Evolutionary conservation across 2,888 invertebrate species (phyloP).

Genomic region (Oxyscelio sp.): DNA sequence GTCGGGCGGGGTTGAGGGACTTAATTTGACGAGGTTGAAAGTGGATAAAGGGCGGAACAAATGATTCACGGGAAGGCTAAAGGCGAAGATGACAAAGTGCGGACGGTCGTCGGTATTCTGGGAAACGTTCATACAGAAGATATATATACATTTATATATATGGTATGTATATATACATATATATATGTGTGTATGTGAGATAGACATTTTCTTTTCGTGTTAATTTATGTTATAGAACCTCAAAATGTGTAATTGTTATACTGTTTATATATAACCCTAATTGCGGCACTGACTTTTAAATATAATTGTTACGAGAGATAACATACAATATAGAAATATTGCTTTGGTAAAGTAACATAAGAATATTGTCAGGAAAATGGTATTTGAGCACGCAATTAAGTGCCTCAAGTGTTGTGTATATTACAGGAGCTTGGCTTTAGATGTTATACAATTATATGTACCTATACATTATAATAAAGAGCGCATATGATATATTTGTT

Average conservation of each 20-base stretch:
- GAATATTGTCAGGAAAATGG: slow-evolving; percentile 82
- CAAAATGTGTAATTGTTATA: slow-evolving; percentile 73
- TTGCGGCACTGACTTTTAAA: slow-evolving; percentile 85
- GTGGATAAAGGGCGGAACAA: no score
- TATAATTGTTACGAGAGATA: slow-evolving; percentile 85
- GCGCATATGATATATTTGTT: slow-evolving; percentile 89
- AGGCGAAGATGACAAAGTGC: slow-evolving; percentile 16
- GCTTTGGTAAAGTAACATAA: slow-evolving; percentile 85
- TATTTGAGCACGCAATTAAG: slow-evolving; percentile 88
- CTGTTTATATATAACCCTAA: slow-evolving; percentile 80
- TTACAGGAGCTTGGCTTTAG: slow-evolving; percentile 89
- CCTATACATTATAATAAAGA: slow-evolving; percentile 87
- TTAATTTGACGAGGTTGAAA: no score
- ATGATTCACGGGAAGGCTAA: not conserved
- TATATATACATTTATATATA: no score
- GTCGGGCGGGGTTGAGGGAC: no score
- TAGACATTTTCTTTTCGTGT: slow-evolving; percentile 61
- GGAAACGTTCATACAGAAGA: slow-evolving; percentile 77
- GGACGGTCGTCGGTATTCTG: slow-evolving; percentile 83
- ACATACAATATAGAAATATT: slow-evolving; percentile 86
- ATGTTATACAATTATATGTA: slow-evolving; percentile 88
- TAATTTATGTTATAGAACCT: slow-evolving; percentile 66
- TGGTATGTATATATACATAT: slow-evolving; percentile 27
- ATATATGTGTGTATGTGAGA: slow-evolving; percentile 26
- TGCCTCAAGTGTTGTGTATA: slow-evolving; percentile 89